Evolutionary conservation across 2,113 vertebrate species (phyloP), one percentile per base, ranked within the genome.

Genomic region (Pachypanchax playfairii): DNA sequence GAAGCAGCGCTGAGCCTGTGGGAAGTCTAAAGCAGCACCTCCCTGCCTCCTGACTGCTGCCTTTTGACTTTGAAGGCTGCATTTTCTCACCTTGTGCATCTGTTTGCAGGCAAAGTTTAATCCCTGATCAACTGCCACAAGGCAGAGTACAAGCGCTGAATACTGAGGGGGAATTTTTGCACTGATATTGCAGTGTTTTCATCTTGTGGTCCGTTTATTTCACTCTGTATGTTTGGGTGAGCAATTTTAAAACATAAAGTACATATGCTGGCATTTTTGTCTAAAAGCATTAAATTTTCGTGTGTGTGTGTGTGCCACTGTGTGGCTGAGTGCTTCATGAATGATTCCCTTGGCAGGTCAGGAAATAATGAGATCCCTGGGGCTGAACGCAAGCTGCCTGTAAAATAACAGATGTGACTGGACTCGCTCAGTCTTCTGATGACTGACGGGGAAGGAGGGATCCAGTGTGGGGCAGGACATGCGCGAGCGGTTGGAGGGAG

Each of bases 301-400:
- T 65, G 65, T 77, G 62, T 20, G 39, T 54, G 64, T 26, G 6
- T 43, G 71, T 59, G 36, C 68, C 29, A 24, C 55, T 52, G 59
- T 55, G 61, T 53, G 68, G 28, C 73, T 69, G 73, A 74, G 70
- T 49, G 73, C 65, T 70, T 79, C 65, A 55, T 71, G 84, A 65
- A 56, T 48, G 44, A 61, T 75, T 63, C 69, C 76, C 72, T 79
- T 39, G n/a, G 66, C 80, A 77, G 76, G 78, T 77, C 15, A 6
- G 73, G 59, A 72, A 79, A 82, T 90, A 90, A 90, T 88, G 86
- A 90, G 88, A 72, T 90, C 88, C 86, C 86, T 41, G 67, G 85
- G 88, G 88, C 75, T 58, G 78, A 79, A 84, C 59, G 62, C 80
- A 54, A 56, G 48, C 88, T 76, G 86, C 83, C 82, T 88, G 73